Base-by-base conservation (phyloP, 2,888 invertebrate species). In the Creontiades dilutus region DNA sequence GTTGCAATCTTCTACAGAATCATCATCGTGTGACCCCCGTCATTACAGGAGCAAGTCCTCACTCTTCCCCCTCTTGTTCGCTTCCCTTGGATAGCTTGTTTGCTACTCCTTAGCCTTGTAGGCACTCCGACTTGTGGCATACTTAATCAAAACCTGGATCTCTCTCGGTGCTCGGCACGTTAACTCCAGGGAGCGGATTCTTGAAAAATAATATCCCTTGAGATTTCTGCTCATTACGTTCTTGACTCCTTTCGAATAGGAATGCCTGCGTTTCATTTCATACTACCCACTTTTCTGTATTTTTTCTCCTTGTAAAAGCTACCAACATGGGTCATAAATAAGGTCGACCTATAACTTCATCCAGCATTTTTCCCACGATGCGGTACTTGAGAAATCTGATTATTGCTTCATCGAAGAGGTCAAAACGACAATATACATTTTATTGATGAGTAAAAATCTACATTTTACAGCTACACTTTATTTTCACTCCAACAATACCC, bases 1-100 rank as follows among this genome's bases (percentile, higher is more conserved):
- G 88, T 88, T 78, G 88, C 88, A 88, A 88, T 88, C 88, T 85
- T 52, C 85, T 28, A 12, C 57, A 46, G 85, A 61, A 85, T 85
- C 85, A 85, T 85, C 85, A 61, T 85, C 85, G 85, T 85, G 85
- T 85, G 85, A 85, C 85, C 85, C 37, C 85, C 85, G 28, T 85
- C 85, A 85, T 85, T 85, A 86, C 86, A 86, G 86, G 27, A 86
- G 76, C 86, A 86, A 86, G 47, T 48, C 86, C 27, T 82, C 82
- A 23, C 48, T 23, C 82, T n/a, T 14, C 82, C 52, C 47, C 52
- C 7, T 27, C 52, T 13, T 48, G 11, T 52, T 23, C 11, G 16
- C 52, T 52, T 3, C 16, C 52, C 82, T 52, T 14, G 52, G 16
- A 52, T 52, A 23, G 23, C 82, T 48, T 48, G 47, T 52, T 52